Conservation (phyloP, 2,113 vertebrate genomes). For the Neofelis nebulosa region DNA sequence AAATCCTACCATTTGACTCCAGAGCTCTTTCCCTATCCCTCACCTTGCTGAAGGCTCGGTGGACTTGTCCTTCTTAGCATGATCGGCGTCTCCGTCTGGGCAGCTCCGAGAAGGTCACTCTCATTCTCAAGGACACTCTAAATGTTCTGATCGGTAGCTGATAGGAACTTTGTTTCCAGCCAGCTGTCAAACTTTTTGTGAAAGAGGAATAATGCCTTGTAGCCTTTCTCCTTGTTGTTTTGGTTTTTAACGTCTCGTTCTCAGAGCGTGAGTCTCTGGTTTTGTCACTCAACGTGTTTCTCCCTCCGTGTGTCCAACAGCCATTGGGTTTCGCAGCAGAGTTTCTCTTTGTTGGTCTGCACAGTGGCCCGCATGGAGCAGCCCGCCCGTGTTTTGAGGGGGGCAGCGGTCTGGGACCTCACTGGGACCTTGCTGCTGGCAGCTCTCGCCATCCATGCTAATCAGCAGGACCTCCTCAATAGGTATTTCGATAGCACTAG, state of each 20-base stretch:
- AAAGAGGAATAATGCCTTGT: background rate
- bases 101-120: background rate
- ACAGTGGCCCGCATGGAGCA: rapidly evolving
- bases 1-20: background rate
- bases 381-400: rapidly evolving
- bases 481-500: too few relatives aligned
- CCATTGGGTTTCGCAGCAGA: rapidly evolving
- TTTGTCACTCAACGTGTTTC: background rate
- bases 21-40: background rate
- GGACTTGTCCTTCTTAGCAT: background rate
- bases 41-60: rapidly evolving
- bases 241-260: background rate
- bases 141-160: background rate
- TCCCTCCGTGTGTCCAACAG: background rate
- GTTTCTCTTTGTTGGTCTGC: background rate
- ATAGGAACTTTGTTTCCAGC: background rate
- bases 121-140: background rate
- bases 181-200: background rate
- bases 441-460: background rate
- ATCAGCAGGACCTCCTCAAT: too few relatives aligned
- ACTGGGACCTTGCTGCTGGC: rapidly evolving
- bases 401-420: too few relatives aligned
- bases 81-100: background rate
- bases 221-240: background rate
- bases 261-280: background rate